Conservation (phyloP, 2,888 invertebrate species). For the Napeogenes sylphis region DNA sequence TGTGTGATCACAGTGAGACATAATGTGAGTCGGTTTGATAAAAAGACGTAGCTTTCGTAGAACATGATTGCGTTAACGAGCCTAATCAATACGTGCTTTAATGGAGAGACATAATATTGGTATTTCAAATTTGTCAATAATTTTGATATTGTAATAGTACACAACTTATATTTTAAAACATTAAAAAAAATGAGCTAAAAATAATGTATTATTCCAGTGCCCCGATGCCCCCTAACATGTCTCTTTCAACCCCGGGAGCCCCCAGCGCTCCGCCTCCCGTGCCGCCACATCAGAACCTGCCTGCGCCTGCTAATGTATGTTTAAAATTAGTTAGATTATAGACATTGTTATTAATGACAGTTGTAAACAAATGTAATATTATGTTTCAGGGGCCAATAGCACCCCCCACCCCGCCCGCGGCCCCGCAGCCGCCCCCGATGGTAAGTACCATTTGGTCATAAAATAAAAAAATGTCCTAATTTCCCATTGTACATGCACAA, state of each 20-base stretch:
- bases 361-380: not conserved
- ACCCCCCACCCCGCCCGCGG: conserved; percentile 75
- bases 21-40: too few relatives aligned
- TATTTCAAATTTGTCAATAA: too few relatives aligned
- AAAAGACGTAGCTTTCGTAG: too few relatives aligned
- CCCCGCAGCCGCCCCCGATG: conserved; percentile 72
- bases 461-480: not conserved
- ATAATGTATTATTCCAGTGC: conserved; percentile 43
- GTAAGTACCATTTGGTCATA: conserved; percentile 39
- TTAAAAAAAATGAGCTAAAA: too few relatives aligned
- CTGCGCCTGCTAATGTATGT: conserved; percentile 53
- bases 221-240: conserved; percentile 70
- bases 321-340: not conserved
- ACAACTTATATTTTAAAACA: too few relatives aligned
- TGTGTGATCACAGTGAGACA: too few relatives aligned
- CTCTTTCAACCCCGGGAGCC: conserved; percentile 51
- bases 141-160: too few relatives aligned
- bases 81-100: too few relatives aligned
- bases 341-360: too few relatives aligned
- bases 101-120: too few relatives aligned
- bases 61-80: too few relatives aligned
- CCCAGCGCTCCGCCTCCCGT: conserved; percentile 59
- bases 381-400: conserved; percentile 58
- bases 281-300: conserved; percentile 71
- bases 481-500: too few relatives aligned